A percentile compares a stretch with the other conserved stretches of the same genome.
These are phyloP conservation scores for Pitta sordida DNA, from an alignment of 2,113 vertebrate species.

Conservation along the genomic window DNA sequence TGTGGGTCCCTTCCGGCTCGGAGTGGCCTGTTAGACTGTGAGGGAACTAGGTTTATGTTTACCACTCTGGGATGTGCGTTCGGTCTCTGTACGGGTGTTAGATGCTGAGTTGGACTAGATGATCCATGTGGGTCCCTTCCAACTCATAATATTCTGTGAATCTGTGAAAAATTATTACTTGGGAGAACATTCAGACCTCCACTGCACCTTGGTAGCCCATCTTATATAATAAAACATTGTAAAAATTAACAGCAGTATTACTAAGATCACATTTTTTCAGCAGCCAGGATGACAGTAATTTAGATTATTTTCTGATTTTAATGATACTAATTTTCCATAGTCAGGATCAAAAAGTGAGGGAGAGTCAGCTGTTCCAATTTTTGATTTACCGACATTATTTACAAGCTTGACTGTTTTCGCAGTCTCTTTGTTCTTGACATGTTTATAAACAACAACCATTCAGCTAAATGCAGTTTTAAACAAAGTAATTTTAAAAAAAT, in stretches of 20 bases:
- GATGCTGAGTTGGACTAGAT: no score
- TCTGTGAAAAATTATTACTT: no score
- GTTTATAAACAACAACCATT: background rate
- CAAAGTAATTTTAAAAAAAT: background rate
- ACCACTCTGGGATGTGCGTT: no score
- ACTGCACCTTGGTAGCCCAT: background rate
- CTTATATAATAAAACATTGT: background rate
- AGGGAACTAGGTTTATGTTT: no score
- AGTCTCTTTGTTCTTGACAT: background rate
- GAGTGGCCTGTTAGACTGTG: no score
- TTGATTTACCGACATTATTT: background rate
- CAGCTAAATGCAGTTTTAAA: background rate
- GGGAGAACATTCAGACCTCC: background rate
- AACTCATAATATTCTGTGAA: no score
- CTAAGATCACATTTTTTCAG: background rate
- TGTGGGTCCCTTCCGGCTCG: no score
- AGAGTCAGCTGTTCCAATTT: background rate
- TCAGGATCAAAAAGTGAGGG: accelerated
- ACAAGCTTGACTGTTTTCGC: background rate
- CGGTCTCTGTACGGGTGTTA: no score
- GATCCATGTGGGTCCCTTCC: no score
- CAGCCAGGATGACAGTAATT: background rate
- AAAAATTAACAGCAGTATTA: background rate
- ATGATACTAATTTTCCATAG: background rate
- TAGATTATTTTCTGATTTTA: background rate